phyloP scores from a whole-genome alignment of 2,888 invertebrate genomes.

The Caenorhabditis parvicauda region DNA sequence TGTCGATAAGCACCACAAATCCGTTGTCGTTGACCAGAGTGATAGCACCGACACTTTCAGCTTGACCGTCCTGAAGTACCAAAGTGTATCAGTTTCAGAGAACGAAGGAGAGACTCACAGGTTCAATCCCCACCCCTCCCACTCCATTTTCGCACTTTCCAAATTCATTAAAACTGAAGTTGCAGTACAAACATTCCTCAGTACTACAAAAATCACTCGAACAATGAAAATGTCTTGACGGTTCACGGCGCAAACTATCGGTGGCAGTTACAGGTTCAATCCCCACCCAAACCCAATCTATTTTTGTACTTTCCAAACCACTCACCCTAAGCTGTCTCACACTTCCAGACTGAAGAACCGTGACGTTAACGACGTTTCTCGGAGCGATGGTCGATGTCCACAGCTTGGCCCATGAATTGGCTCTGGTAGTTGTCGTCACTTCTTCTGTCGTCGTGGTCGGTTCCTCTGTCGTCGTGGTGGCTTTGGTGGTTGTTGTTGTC shows the following conservation, averaged over 20 bases:
- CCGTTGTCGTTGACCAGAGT: constrained; percentile 58
- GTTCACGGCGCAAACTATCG: no score
- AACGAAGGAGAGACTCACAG: no score
- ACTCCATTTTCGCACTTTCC: no score
- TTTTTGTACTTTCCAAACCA: not conserved
- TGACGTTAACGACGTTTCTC: constrained; percentile 46
- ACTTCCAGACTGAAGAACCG: constrained; percentile 55
- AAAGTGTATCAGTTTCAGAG: no score
- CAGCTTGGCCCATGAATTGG: constrained; percentile 49
- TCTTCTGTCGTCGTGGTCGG: constrained; percentile 19
- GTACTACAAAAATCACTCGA: no score
- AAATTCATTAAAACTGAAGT: no score
- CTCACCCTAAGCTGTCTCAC: constrained; percentile 47
- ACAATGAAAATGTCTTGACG: no score
- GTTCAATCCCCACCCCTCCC: no score
- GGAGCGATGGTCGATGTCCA: constrained; percentile 55
- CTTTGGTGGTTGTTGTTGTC: constrained; percentile 7
- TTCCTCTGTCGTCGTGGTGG: constrained; percentile 18
- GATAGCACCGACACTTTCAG: constrained; percentile 54
- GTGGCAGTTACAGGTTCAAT: no score
- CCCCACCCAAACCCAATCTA: no score
- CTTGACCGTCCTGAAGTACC: constrained; percentile 55
- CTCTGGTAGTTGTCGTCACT: constrained; percentile 23
- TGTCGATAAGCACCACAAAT: constrained; percentile 52
- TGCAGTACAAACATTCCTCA: no score